These are phyloP conservation scores for Charaxes varanes DNA, from an alignment of 1,140 invertebrate species.

Conservation along the genomic window DNA sequence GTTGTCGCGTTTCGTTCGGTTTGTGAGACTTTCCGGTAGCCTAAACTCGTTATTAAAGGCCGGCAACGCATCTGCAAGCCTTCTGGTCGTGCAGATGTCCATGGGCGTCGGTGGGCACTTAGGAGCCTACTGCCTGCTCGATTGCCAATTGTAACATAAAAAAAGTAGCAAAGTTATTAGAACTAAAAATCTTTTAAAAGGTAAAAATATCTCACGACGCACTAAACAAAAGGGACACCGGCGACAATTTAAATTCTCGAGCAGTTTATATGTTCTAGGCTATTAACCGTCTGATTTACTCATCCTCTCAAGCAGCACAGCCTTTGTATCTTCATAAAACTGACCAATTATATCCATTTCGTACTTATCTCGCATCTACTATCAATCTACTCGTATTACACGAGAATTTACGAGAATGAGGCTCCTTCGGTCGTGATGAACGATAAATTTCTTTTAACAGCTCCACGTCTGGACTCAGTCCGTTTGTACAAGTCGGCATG, in stretches of 20 bases:
- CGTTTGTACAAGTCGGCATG: slow-evolving; percentile 39
- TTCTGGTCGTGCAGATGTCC: too few species aligned
- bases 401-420: slow-evolving; percentile 58
- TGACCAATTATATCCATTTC: slow-evolving; percentile 50
- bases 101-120: too few species aligned
- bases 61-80: too few species aligned
- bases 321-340: slow-evolving; percentile 35
- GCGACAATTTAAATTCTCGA: slow-evolving; percentile 5
- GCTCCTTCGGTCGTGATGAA: slow-evolving; percentile 47
- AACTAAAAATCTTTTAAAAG: too few species aligned
- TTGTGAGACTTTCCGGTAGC: too few species aligned
- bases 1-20: too few species aligned
- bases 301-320: background rate
- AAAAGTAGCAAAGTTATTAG: too few species aligned
- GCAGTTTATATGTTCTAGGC: slow-evolving; percentile 4
- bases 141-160: too few species aligned
- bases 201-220: too few species aligned
- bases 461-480: slow-evolving; percentile 30
- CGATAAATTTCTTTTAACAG: slow-evolving; percentile 63
- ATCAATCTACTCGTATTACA: slow-evolving; percentile 59
- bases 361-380: slow-evolving; percentile 46
- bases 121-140: too few species aligned
- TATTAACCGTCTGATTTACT: slow-evolving; percentile 6
- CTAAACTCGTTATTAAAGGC: too few species aligned
- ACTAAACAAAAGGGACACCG: too few species aligned